Evolutionary conservation across 2,888 invertebrate species (phyloP).

Genomic region (Metellina segmentata): DNA sequence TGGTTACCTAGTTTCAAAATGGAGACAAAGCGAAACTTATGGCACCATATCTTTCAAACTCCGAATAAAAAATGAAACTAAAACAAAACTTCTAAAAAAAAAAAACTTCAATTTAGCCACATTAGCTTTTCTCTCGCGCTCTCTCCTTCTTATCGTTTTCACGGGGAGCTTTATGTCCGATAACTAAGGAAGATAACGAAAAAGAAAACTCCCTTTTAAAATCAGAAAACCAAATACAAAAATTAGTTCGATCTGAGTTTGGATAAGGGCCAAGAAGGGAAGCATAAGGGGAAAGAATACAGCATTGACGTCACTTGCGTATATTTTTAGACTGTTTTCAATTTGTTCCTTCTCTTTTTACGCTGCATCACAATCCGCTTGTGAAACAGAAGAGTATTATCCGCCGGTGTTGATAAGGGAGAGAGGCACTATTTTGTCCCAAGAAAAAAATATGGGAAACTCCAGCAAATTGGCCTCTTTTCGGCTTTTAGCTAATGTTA

Average conservation of each 20-base stretch:
- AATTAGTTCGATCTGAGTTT: constrained; percentile 18
- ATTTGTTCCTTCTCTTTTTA: constrained; percentile 12
- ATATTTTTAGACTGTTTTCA: constrained; percentile 40
- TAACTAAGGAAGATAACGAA: neutral
- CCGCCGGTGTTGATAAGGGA: neutral
- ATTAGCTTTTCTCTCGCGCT: neutral
- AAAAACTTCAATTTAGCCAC: no score
- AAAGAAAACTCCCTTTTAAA: constrained; percentile 27
- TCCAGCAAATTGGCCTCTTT: neutral
- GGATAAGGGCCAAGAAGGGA: constrained; percentile 29
- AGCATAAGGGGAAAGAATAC: neutral
- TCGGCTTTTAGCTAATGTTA: neutral
- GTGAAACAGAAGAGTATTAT: neutral
- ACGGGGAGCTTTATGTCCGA: neutral
- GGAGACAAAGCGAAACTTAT: no score
- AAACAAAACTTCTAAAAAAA: no score
- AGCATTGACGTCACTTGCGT: constrained; percentile 40
- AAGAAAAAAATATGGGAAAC: no score
- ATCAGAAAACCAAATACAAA: constrained; percentile 13
- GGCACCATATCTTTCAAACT: no score
- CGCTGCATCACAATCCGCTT: neutral
- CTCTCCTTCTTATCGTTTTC: neutral
- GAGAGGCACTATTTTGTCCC: neutral
- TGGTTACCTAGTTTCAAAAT: no score
- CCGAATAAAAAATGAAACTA: no score